Conservation (phyloP, 2,888 invertebrate species). For the Sphaerophoria rueppellii region DNA sequence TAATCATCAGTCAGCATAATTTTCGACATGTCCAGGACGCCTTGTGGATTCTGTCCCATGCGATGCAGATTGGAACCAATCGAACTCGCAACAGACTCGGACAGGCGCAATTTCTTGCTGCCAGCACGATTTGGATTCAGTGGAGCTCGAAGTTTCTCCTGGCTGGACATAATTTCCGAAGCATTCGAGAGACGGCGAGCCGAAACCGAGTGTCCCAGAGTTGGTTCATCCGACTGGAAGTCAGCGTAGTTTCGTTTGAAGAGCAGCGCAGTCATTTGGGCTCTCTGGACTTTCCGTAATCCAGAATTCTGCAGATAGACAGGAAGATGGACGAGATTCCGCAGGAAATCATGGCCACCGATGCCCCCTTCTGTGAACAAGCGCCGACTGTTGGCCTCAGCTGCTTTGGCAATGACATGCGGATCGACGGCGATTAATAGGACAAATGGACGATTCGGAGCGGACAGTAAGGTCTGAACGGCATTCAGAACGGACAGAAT, state of each 20-base stretch:
- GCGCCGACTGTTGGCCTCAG: slow-evolving; percentile 93
- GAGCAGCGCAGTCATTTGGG: slow-evolving; percentile 89
- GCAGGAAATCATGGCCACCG: slow-evolving; percentile 96
- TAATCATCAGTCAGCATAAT: slow-evolving; percentile 98
- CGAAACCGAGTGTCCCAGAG: slow-evolving; percentile 84
- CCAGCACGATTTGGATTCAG: slow-evolving; percentile 82
- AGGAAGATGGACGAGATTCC: slow-evolving; percentile 98
- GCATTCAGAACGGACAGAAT: slow-evolving; percentile 96
- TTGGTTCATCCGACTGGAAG: slow-evolving; percentile 79
- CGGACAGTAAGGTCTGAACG: slow-evolving; percentile 96
- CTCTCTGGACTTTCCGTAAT: slow-evolving; percentile 92
- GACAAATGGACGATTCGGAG: slow-evolving; percentile 96
- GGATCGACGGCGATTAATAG: slow-evolving; percentile 98
- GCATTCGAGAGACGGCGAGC: slow-evolving; percentile 90
- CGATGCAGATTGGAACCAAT: slow-evolving; percentile 94
- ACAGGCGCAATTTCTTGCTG: slow-evolving; percentile 90
- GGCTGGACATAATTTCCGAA: slow-evolving; percentile 91
- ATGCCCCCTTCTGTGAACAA: slow-evolving; percentile 93
- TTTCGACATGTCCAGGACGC: slow-evolving; percentile 84
- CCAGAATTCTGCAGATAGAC: slow-evolving; percentile 99
- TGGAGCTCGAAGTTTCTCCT: slow-evolving; percentile 87
- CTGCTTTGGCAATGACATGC: slow-evolving; percentile 98
- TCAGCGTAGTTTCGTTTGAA: slow-evolving; percentile 81
- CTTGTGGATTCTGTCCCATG: slow-evolving; percentile 86
- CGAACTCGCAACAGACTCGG: slow-evolving; percentile 95